Conservation (phyloP, 2,113 vertebrate species). For the Uria aalge region DNA sequence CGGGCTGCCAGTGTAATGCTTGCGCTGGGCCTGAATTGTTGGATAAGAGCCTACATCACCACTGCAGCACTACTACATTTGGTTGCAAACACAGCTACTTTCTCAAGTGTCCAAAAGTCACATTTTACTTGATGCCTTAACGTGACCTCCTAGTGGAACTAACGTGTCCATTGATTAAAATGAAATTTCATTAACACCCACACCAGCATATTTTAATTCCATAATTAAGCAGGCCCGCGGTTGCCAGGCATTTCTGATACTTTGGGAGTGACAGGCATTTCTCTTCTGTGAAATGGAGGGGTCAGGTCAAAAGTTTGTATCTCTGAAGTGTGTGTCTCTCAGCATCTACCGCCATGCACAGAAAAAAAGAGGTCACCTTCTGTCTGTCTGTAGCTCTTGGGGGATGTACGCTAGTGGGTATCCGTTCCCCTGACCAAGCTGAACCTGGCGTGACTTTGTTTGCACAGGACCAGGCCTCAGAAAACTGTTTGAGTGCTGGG, state of each 20-base stretch:
- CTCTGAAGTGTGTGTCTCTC: rapidly evolving
- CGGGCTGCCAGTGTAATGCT: rapidly evolving
- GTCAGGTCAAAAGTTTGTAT: background rate
- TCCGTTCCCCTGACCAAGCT: background rate
- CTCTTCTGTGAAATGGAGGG: background rate
- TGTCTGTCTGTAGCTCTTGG: background rate
- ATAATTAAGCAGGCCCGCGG: background rate
- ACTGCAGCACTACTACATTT: background rate
- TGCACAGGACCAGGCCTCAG: background rate
- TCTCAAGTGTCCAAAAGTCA: background rate
- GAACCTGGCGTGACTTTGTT: background rate
- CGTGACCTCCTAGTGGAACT: background rate
- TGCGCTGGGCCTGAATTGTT: background rate
- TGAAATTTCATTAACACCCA: background rate
- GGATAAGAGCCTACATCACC: background rate
- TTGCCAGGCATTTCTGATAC: background rate
- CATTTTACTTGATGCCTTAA: background rate
- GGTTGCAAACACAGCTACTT: background rate
- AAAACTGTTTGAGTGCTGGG: background rate
- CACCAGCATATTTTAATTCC: background rate
- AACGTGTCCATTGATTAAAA: background rate
- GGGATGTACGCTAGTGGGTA: background rate
- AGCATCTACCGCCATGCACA: background rate
- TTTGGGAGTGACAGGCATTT: background rate
- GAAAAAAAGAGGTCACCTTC: background rate